phyloP scores from a whole-genome alignment of 2,888 invertebrate species.

The Trisateles emortualis region DNA sequence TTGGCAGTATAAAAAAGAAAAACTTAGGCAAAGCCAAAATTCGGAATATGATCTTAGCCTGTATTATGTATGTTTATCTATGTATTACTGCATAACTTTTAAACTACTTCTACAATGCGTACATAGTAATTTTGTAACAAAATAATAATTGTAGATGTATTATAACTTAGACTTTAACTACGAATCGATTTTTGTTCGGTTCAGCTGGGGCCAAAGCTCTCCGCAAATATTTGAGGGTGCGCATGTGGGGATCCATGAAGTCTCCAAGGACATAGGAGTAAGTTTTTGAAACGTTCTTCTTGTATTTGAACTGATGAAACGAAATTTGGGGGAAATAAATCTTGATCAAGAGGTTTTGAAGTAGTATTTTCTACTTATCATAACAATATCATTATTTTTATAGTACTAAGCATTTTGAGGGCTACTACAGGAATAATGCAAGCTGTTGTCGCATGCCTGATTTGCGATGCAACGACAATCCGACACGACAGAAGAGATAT shows the following conservation, averaged over 20 bases:
- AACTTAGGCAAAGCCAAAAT: no score
- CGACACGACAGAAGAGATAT: no score
- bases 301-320: conserved; percentile 1
- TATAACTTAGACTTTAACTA: not conserved
- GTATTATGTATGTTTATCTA: no score
- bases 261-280: conserved; percentile 2
- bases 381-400: no score
- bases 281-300: not conserved
- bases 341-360: not conserved
- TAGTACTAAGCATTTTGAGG: no score
- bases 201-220: conserved; percentile 43
- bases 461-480: no score
- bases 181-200: conserved; percentile 20
- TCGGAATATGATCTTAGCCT: no score
- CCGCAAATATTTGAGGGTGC: conserved; percentile 49
- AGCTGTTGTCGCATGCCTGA: no score
- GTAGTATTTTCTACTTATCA: not conserved
- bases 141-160: not conserved
- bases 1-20: no score
- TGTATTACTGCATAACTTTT: no score
- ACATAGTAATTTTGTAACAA: not conserved
- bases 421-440: no score
- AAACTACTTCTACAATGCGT: no score
- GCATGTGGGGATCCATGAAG: conserved; percentile 28
- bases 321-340: not conserved